Percentiles rank a stretch among this genome's conserved stretches.
These are phyloP conservation scores for Neopipo cinnamomea DNA, from an alignment of 2,113 vertebrate genomes.

Conservation along the genomic window DNA sequence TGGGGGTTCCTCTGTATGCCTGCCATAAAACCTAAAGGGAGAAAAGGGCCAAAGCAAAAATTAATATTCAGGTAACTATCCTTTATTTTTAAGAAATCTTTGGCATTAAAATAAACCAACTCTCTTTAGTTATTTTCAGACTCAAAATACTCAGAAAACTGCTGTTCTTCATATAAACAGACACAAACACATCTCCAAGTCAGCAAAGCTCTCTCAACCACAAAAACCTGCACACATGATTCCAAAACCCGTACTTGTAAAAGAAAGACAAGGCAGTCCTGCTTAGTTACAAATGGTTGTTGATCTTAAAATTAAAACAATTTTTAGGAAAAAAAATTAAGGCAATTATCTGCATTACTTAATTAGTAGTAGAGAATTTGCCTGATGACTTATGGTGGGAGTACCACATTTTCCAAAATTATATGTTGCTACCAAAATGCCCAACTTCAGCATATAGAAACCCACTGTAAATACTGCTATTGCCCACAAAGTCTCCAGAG, in stretches of 20 bases:
- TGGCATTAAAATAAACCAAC: background rate
- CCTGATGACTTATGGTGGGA: background rate
- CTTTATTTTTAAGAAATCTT: background rate
- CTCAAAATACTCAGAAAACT: background rate
- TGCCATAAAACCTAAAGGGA: conserved; percentile 84
- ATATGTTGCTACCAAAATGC: background rate
- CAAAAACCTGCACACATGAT: background rate
- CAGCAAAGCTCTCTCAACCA: background rate
- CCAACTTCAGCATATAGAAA: background rate
- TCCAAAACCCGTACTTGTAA: background rate
- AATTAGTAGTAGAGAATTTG: background rate
- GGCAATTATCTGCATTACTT: background rate
- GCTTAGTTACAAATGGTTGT: background rate
- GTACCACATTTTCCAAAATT: background rate
- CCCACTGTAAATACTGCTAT: background rate
- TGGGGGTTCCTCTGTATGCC: conserved; percentile 89
- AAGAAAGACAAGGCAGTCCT: background rate
- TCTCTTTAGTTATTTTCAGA: background rate
- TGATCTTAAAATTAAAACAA: background rate
- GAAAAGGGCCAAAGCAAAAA: conserved; percentile 3
- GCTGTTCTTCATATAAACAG: background rate
- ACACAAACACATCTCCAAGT: background rate
- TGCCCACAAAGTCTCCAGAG: background rate
- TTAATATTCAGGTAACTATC: background rate
- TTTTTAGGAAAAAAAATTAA: background rate